Conservation (phyloP, 2,888 invertebrate species). For the Thereva nobilitata region DNA sequence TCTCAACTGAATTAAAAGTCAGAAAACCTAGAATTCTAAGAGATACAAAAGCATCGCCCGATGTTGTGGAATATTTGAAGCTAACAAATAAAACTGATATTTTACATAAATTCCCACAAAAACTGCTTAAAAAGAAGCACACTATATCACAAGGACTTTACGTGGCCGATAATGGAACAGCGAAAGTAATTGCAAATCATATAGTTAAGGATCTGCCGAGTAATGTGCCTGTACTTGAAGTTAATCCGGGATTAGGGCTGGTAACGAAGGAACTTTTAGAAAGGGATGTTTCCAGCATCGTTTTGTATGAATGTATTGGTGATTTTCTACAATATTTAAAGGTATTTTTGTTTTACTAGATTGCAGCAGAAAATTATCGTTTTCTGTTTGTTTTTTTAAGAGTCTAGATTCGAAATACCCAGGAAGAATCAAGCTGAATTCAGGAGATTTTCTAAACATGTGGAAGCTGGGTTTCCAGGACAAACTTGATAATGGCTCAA, state of each 20-base stretch:
- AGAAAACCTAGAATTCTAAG: neutral
- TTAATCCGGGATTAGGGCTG: slow-evolving; percentile 71
- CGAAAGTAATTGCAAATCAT: slow-evolving; percentile 47
- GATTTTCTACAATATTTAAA: slow-evolving; percentile 60
- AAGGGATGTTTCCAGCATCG: slow-evolving; percentile 58
- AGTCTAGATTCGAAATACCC: slow-evolving; percentile 57
- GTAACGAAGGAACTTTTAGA: slow-evolving; percentile 65
- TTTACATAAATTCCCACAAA: slow-evolving; percentile 48
- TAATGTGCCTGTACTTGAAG: slow-evolving; percentile 60
- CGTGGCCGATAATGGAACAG: slow-evolving; percentile 48
- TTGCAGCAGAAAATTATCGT: slow-evolving; percentile 21
- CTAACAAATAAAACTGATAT: slow-evolving; percentile 21
- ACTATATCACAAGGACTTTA: slow-evolving; percentile 50
- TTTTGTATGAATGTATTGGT: slow-evolving; percentile 64
- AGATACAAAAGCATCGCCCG: neutral
- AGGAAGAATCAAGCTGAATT: slow-evolving; percentile 58
- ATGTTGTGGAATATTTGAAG: slow-evolving; percentile 5
- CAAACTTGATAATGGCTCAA: slow-evolving; percentile 62
- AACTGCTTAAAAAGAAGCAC: slow-evolving; percentile 50
- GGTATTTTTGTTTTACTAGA: slow-evolving; percentile 48
- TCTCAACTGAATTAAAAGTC: too few species aligned
- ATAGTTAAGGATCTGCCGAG: slow-evolving; percentile 47
- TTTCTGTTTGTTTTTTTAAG: slow-evolving; percentile 55
- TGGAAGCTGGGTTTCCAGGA: slow-evolving; percentile 64
- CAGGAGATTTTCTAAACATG: slow-evolving; percentile 64